These are phyloP conservation scores for Linnaemya vulpina DNA, from an alignment of 2,888 invertebrate species.

Conservation along the genomic window DNA sequence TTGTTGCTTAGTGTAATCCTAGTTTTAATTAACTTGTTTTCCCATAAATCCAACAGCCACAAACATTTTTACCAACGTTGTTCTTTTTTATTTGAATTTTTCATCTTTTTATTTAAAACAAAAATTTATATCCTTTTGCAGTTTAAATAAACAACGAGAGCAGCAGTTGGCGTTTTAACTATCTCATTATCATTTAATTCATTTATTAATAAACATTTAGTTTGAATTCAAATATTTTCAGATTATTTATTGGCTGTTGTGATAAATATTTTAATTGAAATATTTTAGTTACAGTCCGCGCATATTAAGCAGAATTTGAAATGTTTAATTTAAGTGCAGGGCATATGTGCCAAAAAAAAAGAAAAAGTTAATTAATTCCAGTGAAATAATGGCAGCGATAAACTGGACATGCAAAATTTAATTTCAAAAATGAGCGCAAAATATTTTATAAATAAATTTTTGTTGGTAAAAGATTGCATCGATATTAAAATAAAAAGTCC, in stretches of 20 bases:
- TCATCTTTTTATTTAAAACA: not conserved
- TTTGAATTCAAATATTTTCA: not conserved
- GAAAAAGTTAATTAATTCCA: slow-evolving; percentile 55
- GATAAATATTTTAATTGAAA: slow-evolving; percentile 48
- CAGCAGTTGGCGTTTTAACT: slow-evolving; percentile 18
- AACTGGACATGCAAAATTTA: not conserved
- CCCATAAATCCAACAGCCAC: not conserved
- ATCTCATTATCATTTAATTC: slow-evolving; percentile 11
- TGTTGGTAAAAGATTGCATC: too few species aligned
- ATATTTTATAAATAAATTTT: too few species aligned
- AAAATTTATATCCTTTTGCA: not conserved
- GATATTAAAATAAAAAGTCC: too few species aligned
- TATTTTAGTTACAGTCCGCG: not conserved
- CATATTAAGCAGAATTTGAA: slow-evolving; percentile 10
- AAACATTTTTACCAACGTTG: not conserved
- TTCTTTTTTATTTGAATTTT: not conserved
- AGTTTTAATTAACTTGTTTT: not conserved
- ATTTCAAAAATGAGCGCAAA: not conserved
- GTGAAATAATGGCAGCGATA: not conserved
- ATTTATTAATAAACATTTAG: slow-evolving; percentile 45
- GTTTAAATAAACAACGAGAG: slow-evolving; percentile 11
- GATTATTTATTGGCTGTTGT: slow-evolving; percentile 17
- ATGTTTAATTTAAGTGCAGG: not conserved
- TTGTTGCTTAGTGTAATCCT: not conserved
- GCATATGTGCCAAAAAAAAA: not conserved